Evolutionary conservation across 2,797 vertebrate species (phyloP), one percentile per base, ranked within the genome.

Genomic region (Megalops cyprinoides): DNA sequence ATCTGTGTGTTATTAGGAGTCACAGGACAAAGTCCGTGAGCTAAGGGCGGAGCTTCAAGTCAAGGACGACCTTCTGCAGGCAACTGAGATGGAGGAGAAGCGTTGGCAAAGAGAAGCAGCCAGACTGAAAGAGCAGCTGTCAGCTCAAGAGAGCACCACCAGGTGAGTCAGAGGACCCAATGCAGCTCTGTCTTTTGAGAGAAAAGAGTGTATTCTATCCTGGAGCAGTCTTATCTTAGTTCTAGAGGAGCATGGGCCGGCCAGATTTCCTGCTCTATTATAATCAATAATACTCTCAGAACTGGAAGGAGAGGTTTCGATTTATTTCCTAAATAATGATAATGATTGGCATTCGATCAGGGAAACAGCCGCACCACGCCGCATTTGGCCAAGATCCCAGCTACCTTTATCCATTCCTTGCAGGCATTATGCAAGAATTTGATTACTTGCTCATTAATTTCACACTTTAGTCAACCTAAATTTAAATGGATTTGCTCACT

Each of bases 31-130:
- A 1, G 79, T 95, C 80, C 88, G 83, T 51, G 92, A 92, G 79
- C 90, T 94, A 39, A 93, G 85, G 85, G 91, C 78, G 80, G 94
- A 92, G 84, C 85, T 94, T 34, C 91, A 92, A 39, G 91, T 89
- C 81, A 88, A 83, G 3, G 89, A 93, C n/a, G 83, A 90, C 83
- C 87, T 93, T 77, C 85, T 94, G 87, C 89, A 87, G 83, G 90
- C 88, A 55, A 85, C 88, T 79, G 90, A 94, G 56, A 78, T 89
- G 87, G 91, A 94, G 84, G 89, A 89, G 78, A 83, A 91, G 4
- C 88, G 91, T 65, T 37, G 94, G 77, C 85, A 87, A 56, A 84
- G 81, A 86, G 90, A 93, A 82, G 81, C 92, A 65, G 2, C 91
- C 77, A 93, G 91, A 86, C 78, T 90, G 46, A 88, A 86, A 44